phyloP scores from a whole-genome alignment of 2,888 invertebrate genomes.

The Tiphia femorata region DNA sequence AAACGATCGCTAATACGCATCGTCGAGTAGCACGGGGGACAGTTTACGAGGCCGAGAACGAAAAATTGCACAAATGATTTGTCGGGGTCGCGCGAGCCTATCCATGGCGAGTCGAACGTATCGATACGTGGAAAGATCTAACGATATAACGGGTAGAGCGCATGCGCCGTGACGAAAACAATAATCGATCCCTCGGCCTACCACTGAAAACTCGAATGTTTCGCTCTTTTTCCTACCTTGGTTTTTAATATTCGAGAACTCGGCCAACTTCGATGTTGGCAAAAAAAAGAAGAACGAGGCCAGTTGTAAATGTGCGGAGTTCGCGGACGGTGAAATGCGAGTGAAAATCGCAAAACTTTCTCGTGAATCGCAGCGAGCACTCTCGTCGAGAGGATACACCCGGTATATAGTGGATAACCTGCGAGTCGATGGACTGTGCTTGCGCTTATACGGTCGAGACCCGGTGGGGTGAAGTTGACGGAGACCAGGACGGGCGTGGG shows the following conservation, averaged over 20 bases:
- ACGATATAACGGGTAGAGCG: background rate
- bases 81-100: conserved; percentile 11
- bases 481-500: conserved; percentile 10
- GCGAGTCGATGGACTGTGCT: conserved; percentile 32
- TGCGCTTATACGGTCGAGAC: conserved; percentile 23
- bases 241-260: no score
- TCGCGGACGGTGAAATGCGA: no score
- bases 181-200: no score
- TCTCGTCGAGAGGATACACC: conserved; percentile 5
- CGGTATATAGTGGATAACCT: conserved; percentile 34
- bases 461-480: conserved; percentile 32
- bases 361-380: no score
- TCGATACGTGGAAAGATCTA: background rate
- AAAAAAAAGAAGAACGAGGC: no score
- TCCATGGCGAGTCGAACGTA: conserved; percentile 1
- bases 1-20: conserved; percentile 14
- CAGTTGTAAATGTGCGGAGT: no score
- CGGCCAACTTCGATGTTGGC: no score
- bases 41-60: conserved; percentile 20
- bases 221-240: no score
- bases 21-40: background rate
- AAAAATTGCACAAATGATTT: conserved; percentile 31
- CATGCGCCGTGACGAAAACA: background rate
- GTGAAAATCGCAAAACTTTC: no score
- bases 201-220: no score